A percentile compares a stretch with the other conserved stretches of the same genome.
Evolutionary conservation across 2,888 invertebrate species (phyloP).

Genomic region (Polymixis flavicincta): DNA sequence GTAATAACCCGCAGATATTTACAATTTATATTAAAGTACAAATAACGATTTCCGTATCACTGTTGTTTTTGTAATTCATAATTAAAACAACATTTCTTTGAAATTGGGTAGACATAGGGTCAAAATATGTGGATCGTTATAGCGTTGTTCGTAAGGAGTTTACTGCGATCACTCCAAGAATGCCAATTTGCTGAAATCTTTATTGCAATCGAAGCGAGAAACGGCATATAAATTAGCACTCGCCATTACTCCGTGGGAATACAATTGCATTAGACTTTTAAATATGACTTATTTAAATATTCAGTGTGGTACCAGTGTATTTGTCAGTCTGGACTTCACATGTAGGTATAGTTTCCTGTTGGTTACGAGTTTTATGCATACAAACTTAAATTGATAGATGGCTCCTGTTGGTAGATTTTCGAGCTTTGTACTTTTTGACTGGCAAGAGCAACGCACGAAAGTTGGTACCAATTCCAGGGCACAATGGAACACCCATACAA

Average conservation of each 20-base stretch:
- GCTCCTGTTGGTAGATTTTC: not conserved
- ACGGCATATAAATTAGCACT: slow-evolving; percentile 40
- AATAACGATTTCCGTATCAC: slow-evolving; percentile 27
- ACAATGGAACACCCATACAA: not conserved
- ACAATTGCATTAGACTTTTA: slow-evolving; percentile 38
- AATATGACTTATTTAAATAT: slow-evolving; percentile 39
- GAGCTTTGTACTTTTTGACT: not conserved
- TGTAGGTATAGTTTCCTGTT: not conserved
- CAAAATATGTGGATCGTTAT: not conserved
- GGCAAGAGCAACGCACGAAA: not conserved
- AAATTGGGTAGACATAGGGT: not conserved
- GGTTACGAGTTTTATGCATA: not conserved
- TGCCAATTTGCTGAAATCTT: slow-evolving; percentile 40
- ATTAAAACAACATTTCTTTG: not conserved
- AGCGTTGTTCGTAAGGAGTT: not conserved
- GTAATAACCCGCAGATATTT: slow-evolving; percentile 8
- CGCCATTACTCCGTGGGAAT: slow-evolving; percentile 30
- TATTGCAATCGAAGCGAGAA: slow-evolving; percentile 46
- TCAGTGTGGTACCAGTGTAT: slow-evolving; percentile 6
- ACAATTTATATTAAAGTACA: slow-evolving; percentile 10
- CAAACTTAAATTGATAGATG: not conserved
- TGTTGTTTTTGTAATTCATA: not conserved
- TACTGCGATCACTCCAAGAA: slow-evolving; percentile 22
- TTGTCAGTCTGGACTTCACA: not conserved
- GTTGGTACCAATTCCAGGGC: not conserved